Evolutionary conservation across 2,888 invertebrate genomes (phyloP), one percentile per base, ranked within the genome.

Genomic region (Clanis bilineata): DNA sequence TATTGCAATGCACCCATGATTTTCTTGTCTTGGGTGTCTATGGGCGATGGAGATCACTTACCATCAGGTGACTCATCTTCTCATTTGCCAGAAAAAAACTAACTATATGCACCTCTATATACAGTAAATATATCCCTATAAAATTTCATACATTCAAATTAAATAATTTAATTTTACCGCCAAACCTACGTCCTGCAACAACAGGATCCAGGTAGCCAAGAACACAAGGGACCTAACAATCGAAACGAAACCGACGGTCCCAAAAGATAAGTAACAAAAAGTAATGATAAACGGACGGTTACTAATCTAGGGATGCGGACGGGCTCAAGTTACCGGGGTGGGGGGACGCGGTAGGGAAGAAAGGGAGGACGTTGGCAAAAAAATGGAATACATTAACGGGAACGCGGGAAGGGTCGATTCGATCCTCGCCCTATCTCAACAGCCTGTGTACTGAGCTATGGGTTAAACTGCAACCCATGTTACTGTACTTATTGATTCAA

Each of bases 311-410:
- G 80, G 78, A 74, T 78, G 80, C 77, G 77, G 73, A 76, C 70
- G 73, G 74, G 74, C 74, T 72, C 75, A 70, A 65, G 76, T 71
- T 70, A 80, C 77, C 76, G 70, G 73, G 76, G 60, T 60, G 59
- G 73, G 75, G 60, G 60, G 61, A 60, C 58, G 62, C 65, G 64
- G 62, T n/a, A n/a, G 63, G 59, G 61, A 12, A 32, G 32, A 10
- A 67, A 60, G 18, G 51, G 32, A 9, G 68, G 74, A n/a, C 79
- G 78, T 77, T 79, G 73, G 83, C 74, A 77, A 83, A 87, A 90
- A 87, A 86, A 81, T 82, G 74, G 89, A 89, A 89, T 90, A 88
- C 83, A 89, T 90, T 88, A 88, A 79, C 74, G 74, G 70, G 71
- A 75, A 74, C 73, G 74, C 71, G 68, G 70, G 71, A 72, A 80